These are phyloP conservation scores for Dipodomys ordii DNA, from an alignment of 2,113 vertebrate genomes.

Conservation along the genomic window DNA sequence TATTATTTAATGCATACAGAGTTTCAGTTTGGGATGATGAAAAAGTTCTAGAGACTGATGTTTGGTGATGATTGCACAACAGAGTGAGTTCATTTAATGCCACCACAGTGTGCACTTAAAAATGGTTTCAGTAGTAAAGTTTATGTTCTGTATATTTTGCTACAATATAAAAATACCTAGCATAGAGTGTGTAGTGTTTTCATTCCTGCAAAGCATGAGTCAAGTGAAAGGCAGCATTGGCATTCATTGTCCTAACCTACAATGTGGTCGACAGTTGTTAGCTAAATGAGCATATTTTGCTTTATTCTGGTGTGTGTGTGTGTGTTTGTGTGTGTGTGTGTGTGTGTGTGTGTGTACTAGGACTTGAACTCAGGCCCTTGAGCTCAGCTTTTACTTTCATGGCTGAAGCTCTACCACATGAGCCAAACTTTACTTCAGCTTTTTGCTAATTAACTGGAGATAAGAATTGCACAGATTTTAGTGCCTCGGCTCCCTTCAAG, in stretches of 20 bases:
- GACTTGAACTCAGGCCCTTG: too few species aligned
- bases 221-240: neutral
- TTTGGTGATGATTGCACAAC: neutral
- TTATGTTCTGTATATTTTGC: neutral
- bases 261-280: neutral
- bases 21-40: neutral
- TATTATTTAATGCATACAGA: neutral
- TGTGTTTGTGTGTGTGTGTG: too few species aligned
- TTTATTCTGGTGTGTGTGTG: too few species aligned
- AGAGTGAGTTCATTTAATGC: neutral
- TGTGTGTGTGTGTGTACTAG: too few species aligned
- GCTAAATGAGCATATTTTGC: neutral
- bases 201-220: neutral
- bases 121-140: neutral
- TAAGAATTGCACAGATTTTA: too few species aligned
- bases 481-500: too few species aligned
- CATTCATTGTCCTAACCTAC: neutral
- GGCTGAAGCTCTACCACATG: too few species aligned
- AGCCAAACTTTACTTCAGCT: too few species aligned
- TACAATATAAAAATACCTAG: neutral
- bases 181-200: neutral
- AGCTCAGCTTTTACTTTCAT: too few species aligned
- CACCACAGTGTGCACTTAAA: neutral
- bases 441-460: too few species aligned
- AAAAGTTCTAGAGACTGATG: neutral